Percentiles rank a stretch among this genome's conserved stretches.
These are phyloP conservation scores for Aurelia sp. DNA, from an alignment of 30 jellyfish, hydroid and myxozoan genomes.

Conservation along the genomic window DNA sequence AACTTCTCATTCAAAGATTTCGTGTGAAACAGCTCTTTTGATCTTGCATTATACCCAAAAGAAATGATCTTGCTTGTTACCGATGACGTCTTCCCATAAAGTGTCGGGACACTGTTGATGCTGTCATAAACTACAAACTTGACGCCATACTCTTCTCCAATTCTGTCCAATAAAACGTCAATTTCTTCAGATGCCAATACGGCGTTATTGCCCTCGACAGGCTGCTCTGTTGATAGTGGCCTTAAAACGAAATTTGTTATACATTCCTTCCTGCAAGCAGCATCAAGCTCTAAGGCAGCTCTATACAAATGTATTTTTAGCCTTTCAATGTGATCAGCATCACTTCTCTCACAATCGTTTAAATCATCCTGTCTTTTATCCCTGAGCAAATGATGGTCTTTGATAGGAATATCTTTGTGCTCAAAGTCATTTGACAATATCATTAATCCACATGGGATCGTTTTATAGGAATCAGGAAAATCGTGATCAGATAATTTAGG, in stretches of 20 bases:
- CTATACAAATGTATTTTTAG: conserved; percentile 1
- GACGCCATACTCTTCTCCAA: background rate
- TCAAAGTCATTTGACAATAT: too few relatives aligned
- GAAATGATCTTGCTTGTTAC: background rate
- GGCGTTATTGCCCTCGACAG: background rate
- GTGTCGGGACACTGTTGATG: conserved; percentile 3
- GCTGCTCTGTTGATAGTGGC: too few relatives aligned
- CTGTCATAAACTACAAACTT: background rate
- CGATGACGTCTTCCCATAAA: conserved; percentile 7
- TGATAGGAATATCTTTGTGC: too few relatives aligned
- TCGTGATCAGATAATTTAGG: too few relatives aligned
- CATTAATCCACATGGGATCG: too few relatives aligned
- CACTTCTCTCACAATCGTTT: too few relatives aligned
- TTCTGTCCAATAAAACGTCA: conserved; percentile 1
- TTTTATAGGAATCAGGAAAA: too few relatives aligned
- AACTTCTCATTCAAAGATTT: too few relatives aligned
- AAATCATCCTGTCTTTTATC: too few relatives aligned
- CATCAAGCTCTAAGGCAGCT: conserved; percentile 5
- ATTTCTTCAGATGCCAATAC: conserved; percentile 1
- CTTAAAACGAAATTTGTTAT: background rate
- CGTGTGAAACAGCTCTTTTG: too few relatives aligned
- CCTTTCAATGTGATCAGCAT: too few relatives aligned
- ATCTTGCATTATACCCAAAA: background rate
- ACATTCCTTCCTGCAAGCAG: conserved; percentile 3
- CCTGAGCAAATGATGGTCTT: too few relatives aligned